Evolutionary conservation across 2,113 vertebrate species (phyloP).

Genomic region (Spizaetus ornatus): DNA sequence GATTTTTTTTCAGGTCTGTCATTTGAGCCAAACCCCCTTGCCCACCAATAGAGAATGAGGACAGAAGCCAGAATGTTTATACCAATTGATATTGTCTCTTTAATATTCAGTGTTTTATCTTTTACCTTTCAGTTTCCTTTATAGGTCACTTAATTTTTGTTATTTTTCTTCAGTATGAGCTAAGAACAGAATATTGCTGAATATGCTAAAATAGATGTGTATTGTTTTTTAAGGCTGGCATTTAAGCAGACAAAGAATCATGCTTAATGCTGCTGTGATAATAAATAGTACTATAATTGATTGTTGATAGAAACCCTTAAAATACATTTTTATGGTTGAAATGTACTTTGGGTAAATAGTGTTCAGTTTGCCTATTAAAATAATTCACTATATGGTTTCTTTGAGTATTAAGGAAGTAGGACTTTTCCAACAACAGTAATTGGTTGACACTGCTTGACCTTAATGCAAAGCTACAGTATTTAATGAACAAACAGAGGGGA

Average conservation of each 20-base stretch:
- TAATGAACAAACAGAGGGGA: conserved; percentile 73
- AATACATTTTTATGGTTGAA: conserved; percentile 64
- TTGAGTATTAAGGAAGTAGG: conserved; percentile 58
- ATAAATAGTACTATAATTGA: conserved; percentile 61
- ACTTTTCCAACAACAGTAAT: conserved; percentile 66
- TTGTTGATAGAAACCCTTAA: conserved; percentile 66
- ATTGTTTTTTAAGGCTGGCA: conserved; percentile 13
- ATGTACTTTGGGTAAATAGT: conserved; percentile 60
- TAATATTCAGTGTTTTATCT: neutral
- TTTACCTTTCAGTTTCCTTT: conserved; percentile 32
- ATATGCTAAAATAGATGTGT: conserved; percentile 21
- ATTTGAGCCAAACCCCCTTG: neutral
- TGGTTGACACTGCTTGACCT: conserved; percentile 73
- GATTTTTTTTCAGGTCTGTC: neutral
- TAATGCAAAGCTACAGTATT: conserved; percentile 62
- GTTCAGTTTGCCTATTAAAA: conserved; percentile 68
- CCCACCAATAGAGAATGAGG: neutral
- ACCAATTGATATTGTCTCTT: neutral
- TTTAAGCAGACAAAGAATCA: conserved; percentile 53
- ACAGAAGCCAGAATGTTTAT: neutral
- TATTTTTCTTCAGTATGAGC: conserved; percentile 13
- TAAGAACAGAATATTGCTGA: conserved; percentile 58
- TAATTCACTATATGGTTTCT: conserved; percentile 67
- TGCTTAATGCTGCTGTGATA: conserved; percentile 52
- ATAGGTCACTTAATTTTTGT: conserved; percentile 51